phyloP scores from a whole-genome alignment of 2,797 vertebrate genomes.

The Gymnothorax reevesii region DNA sequence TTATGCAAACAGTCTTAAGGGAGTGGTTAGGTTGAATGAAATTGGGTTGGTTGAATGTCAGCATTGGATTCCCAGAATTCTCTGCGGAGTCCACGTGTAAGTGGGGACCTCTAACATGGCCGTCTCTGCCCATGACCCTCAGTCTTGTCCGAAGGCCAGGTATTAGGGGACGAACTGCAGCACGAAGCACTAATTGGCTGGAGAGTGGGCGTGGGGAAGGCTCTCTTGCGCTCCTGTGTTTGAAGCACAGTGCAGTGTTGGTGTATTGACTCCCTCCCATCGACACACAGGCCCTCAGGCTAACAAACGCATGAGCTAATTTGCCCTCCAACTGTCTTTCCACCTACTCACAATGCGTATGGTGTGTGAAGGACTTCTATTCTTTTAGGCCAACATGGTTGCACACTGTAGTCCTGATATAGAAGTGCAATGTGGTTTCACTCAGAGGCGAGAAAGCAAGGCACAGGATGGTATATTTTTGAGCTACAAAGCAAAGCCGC shows the following conservation, averaged over 20 bases:
- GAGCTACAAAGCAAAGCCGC: not conserved
- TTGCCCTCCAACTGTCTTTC: not conserved
- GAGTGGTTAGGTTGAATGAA: not conserved
- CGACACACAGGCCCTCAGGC: not conserved
- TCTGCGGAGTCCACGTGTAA: not conserved
- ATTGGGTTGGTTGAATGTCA: not conserved
- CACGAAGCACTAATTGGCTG: not conserved
- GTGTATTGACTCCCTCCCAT: constrained; percentile 15
- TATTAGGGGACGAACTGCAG: not conserved
- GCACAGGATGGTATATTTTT: not conserved
- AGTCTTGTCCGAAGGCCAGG: not conserved
- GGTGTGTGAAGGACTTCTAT: not conserved
- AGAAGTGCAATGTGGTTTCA: not conserved
- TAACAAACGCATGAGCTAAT: not conserved
- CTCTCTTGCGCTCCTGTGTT: not conserved
- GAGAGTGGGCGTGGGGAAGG: not conserved
- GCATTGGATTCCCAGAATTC: not conserved
- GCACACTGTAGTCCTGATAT: not conserved
- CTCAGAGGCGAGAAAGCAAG: not conserved
- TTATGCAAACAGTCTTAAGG: not conserved
- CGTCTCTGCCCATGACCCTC: not conserved
- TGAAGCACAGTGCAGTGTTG: not conserved
- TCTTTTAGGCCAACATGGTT: not conserved
- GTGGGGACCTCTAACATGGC: not conserved
- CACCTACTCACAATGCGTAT: not conserved